A percentile compares a stretch with the other conserved stretches of the same genome.
Conservation (phyloP, 1,140 invertebrate species). For the Dolichoris vasculosae region DNA sequence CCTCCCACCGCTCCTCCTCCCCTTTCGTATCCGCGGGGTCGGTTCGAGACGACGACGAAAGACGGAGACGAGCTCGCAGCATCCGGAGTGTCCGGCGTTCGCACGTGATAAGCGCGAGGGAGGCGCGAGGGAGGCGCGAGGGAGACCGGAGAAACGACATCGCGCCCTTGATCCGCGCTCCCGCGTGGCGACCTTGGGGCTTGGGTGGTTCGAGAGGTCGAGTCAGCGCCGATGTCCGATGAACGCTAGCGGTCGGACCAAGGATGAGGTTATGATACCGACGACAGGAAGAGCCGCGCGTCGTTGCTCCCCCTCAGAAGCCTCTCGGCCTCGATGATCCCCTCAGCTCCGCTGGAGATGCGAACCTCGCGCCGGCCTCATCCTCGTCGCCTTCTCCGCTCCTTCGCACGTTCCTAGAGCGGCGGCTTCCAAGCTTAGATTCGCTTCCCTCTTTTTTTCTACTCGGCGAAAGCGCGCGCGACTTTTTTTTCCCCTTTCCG, state of each 20-base stretch:
- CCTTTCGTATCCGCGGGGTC: not conserved
- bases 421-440: not conserved
- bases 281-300: not conserved
- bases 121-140: not conserved
- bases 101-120: not conserved
- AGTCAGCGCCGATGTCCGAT: not conserved
- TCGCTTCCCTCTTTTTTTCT: not conserved
- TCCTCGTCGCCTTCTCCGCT: not conserved
- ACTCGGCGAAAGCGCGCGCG: too few species aligned
- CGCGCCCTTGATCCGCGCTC: not conserved
- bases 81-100: not conserved
- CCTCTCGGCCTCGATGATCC: not conserved
- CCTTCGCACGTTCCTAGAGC: not conserved
- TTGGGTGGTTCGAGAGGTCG: not conserved
- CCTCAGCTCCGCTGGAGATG: not conserved
- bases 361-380: not conserved
- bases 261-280: not conserved
- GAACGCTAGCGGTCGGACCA: not conserved
- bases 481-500: not conserved
- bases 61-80: not conserved
- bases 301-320: not conserved
- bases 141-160: too few species aligned
- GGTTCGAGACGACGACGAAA: not conserved
- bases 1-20: not conserved
- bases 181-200: not conserved